Percentiles rank a stretch among this genome's conserved stretches.
Conservation (phyloP, 1,140 invertebrate genomes). For the Eriocheir sinensis region DNA sequence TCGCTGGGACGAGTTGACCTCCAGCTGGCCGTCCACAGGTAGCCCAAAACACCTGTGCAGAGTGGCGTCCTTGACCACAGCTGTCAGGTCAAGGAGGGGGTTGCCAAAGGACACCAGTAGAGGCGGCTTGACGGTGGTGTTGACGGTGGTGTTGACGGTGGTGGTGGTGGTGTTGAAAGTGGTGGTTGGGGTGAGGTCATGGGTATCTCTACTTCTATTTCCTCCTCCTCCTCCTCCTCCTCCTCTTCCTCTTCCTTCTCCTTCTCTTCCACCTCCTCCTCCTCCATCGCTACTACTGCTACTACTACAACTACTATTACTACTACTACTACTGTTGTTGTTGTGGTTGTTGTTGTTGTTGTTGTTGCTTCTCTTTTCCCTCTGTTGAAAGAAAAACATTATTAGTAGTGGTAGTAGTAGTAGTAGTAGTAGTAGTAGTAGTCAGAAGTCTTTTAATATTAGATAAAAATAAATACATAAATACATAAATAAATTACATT, state of each 20-base stretch:
- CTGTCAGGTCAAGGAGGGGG: slow-evolving; percentile 86
- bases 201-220: not conserved
- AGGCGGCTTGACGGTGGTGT: not conserved
- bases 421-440: not conserved
- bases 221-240: too few relatives aligned
- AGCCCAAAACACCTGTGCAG: slow-evolving; percentile 85
- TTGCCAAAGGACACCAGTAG: slow-evolving; percentile 84
- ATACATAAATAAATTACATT: not conserved
- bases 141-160: not conserved
- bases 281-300: not conserved
- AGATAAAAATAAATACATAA: not conserved
- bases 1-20: slow-evolving; percentile 81
- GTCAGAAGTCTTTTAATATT: not conserved
- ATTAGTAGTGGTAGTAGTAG: not conserved
- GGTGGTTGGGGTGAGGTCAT: not conserved
- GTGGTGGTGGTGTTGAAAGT: not conserved
- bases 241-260: too few relatives aligned
- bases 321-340: not conserved
- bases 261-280: too few relatives aligned
- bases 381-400: not conserved
- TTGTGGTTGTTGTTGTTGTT: not conserved
- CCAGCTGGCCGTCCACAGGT: slow-evolving; percentile 82
- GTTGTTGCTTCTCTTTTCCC: too few relatives aligned
- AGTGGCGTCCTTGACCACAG: slow-evolving; percentile 82
- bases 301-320: not conserved